A percentile compares a stretch with the other conserved stretches of the same genome.
These are phyloP conservation scores for Neoseiulus cucumeris DNA, from an alignment of 1,140 invertebrate genomes.

Conservation along the genomic window DNA sequence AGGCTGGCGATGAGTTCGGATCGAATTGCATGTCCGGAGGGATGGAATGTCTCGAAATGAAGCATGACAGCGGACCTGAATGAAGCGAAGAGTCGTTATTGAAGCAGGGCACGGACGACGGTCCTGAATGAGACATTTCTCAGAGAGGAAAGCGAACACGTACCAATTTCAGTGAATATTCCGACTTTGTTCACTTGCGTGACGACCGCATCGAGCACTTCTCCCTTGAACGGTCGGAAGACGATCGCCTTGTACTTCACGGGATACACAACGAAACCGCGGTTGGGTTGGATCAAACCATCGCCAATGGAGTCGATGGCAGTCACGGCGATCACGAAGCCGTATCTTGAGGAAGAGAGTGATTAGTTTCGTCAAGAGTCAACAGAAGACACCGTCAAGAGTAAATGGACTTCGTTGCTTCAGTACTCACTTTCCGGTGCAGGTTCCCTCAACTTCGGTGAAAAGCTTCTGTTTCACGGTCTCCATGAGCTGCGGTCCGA, in stretches of 20 bases:
- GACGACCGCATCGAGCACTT: constrained; percentile 95
- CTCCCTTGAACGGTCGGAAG: constrained; percentile 96
- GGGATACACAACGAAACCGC: constrained; percentile 96
- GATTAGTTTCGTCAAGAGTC: too few relatives aligned
- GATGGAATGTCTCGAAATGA: constrained; percentile 97
- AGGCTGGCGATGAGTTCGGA: constrained; percentile 86
- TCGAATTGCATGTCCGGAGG: constrained; percentile 99
- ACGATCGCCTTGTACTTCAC: constrained; percentile 99
- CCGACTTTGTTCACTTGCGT: constrained; percentile 98
- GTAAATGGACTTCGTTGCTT: too few relatives aligned
- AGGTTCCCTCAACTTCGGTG: constrained; percentile 97
- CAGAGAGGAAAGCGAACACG: too few relatives aligned
- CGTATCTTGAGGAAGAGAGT: too few relatives aligned
- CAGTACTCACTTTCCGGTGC: constrained; percentile 71
- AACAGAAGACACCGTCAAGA: too few relatives aligned
- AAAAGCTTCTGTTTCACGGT: constrained; percentile 96
- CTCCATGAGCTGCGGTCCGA: constrained; percentile 89
- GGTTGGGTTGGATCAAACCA: constrained; percentile 88
- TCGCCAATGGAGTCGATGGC: constrained; percentile 97
- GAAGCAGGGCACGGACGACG: too few relatives aligned
- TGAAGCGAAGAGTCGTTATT: too few relatives aligned
- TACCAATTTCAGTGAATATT: constrained; percentile 93
- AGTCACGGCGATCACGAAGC: constrained; percentile 97
- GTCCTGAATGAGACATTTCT: too few relatives aligned
- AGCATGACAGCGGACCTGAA: constrained; percentile 74